These are phyloP conservation scores for Neopipo cinnamomea DNA, from an alignment of 2,113 vertebrate species.

Conservation along the genomic window DNA sequence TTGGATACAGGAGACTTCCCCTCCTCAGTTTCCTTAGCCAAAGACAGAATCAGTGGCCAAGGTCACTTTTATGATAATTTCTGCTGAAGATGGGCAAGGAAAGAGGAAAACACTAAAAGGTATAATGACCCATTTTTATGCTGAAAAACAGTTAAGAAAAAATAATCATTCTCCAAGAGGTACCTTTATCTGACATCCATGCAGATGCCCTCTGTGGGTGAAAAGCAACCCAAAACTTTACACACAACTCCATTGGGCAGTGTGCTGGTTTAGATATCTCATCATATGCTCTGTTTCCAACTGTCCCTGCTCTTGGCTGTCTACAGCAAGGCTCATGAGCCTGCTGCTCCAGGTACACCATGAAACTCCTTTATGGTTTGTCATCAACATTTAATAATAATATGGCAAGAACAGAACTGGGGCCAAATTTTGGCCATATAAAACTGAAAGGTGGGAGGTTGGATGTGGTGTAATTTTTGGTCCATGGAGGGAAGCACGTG, in stretches of 20 bases:
- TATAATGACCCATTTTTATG: background rate
- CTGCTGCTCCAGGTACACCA: background rate
- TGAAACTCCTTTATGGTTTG: background rate
- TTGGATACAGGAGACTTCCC: background rate
- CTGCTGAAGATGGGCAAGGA: background rate
- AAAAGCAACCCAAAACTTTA: background rate
- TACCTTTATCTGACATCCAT: background rate
- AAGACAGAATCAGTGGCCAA: background rate
- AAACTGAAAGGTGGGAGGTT: background rate
- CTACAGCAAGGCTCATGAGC: accelerated
- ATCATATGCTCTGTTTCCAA: background rate
- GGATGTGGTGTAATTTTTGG: accelerated
- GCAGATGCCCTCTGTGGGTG: background rate
- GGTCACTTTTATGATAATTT: background rate
- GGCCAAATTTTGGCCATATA: accelerated
- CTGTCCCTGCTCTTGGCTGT: background rate
- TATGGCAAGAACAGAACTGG: accelerated
- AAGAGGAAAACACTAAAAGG: background rate
- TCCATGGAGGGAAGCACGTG: background rate
- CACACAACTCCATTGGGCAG: background rate
- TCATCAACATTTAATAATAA: background rate
- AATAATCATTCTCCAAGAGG: background rate
- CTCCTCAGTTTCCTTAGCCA: background rate
- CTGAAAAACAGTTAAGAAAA: background rate
- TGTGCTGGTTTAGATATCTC: background rate